phyloP scores from a whole-genome alignment of 2,113 vertebrate genomes.

The Oncorhynchus masou region DNA sequence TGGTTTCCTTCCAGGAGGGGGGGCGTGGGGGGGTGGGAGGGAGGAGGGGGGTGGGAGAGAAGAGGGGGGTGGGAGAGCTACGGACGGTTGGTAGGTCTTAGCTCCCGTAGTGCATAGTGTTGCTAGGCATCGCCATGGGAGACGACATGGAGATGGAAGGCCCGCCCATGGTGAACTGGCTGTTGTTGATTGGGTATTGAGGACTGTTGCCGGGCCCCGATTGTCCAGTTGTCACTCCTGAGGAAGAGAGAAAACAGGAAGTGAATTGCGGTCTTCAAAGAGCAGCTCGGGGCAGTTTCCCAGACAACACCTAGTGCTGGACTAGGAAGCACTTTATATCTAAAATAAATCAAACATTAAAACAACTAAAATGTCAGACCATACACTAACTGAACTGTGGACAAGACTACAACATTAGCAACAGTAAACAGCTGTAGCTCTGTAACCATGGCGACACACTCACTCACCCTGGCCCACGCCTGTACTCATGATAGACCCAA shows the following conservation, averaged over 20 bases:
- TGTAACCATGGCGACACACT: not conserved
- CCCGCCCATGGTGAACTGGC: conserved; percentile 93
- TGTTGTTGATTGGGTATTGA: conserved; percentile 85
- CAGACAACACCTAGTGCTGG: too few species aligned
- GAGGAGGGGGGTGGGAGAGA: too few species aligned
- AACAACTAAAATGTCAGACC: not conserved
- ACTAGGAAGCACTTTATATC: not conserved
- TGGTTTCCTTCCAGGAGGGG: not conserved
- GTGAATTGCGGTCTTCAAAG: not conserved
- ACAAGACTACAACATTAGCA: too few species aligned
- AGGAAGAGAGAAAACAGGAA: conserved; percentile 5
- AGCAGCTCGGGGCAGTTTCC: too few species aligned
- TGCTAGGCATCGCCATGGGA: conserved; percentile 91
- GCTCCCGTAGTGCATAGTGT: conserved; percentile 95
- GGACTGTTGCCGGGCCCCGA: conserved; percentile 75
- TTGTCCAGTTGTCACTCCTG: conserved; percentile 79
- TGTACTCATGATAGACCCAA: conserved; percentile 97
- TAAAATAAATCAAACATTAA: not conserved
- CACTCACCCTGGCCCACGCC: conserved; percentile 89
- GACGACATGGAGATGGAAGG: conserved; percentile 94
- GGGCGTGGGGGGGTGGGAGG: not conserved
- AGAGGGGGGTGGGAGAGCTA: not conserved
- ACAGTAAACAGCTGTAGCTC: not conserved
- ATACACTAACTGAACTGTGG: too few species aligned
- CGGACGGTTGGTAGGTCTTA: conserved; percentile 49